Evolutionary conservation across 2,113 vertebrate genomes (phyloP).

Genomic region (Pogonocichla stellata): DNA sequence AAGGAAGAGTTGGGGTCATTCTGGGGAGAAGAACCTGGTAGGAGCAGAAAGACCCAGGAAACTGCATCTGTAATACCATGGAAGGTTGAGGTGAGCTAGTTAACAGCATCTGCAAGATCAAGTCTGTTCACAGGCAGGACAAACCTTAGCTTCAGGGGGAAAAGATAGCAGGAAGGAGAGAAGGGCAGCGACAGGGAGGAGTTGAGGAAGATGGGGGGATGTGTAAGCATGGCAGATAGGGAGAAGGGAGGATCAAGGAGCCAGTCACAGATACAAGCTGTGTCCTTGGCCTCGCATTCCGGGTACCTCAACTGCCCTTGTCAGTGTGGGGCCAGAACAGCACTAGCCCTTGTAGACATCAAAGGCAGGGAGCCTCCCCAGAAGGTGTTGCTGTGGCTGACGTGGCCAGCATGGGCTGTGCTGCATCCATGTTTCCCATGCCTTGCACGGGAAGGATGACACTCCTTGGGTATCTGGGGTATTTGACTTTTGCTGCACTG

Average conservation of each 20-base stretch:
- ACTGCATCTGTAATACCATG: background rate
- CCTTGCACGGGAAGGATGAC: background rate
- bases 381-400: background rate
- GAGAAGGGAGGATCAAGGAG: background rate
- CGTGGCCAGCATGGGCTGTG: fast-evolving
- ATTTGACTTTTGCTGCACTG: background rate
- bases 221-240: background rate
- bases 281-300: fast-evolving
- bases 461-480: background rate
- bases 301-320: background rate
- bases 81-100: background rate
- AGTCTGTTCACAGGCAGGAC: background rate
- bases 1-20: background rate
- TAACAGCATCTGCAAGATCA: background rate
- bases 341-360: background rate
- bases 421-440: background rate
- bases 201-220: background rate
- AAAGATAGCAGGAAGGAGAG: background rate
- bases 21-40: background rate
- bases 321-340: background rate
- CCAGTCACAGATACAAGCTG: background rate
- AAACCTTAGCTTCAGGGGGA: background rate
- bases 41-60: background rate
- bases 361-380: background rate
- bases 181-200: background rate